Conservation (phyloP, 1,140 invertebrate species). For the Schlechtendalia chinensis region DNA sequence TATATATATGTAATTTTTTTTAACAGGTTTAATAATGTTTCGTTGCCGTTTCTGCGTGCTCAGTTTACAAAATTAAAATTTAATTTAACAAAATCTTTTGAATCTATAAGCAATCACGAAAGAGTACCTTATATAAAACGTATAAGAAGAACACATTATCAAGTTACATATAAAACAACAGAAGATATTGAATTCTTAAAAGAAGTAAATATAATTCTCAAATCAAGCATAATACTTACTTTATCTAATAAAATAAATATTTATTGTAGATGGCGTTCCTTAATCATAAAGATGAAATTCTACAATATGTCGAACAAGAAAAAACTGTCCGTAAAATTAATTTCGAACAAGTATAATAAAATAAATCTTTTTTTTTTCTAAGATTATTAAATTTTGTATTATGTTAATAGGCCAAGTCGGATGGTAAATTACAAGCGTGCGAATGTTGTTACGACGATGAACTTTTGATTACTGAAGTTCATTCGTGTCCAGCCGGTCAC, state of each 20-base stretch:
- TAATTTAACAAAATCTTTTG: neutral
- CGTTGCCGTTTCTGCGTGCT: neutral
- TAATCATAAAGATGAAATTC: conserved; percentile 29
- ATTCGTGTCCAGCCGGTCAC: neutral
- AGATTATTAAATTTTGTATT: neutral
- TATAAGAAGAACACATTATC: neutral
- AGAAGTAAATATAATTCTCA: conserved; percentile 17
- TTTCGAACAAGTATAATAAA: conserved; percentile 14
- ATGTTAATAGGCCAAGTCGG: conserved; percentile 19
- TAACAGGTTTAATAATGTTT: neutral
- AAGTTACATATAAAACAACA: neutral
- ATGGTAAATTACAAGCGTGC: neutral
- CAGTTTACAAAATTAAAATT: neutral
- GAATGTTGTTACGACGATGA: conserved; percentile 17
- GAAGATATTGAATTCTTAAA: conserved; percentile 39
- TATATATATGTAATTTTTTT: too few species aligned
- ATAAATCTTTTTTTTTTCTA: neutral
- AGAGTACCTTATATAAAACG: neutral
- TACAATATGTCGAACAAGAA: neutral
- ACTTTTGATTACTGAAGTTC: conserved; percentile 7
- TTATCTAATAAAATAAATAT: neutral
- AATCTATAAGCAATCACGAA: neutral
- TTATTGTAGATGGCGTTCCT: conserved; percentile 9
- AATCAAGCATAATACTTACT: neutral
- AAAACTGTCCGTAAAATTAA: neutral